Base-by-base conservation (phyloP, 2,888 invertebrate species). In the Aleiodes leptofemur region DNA sequence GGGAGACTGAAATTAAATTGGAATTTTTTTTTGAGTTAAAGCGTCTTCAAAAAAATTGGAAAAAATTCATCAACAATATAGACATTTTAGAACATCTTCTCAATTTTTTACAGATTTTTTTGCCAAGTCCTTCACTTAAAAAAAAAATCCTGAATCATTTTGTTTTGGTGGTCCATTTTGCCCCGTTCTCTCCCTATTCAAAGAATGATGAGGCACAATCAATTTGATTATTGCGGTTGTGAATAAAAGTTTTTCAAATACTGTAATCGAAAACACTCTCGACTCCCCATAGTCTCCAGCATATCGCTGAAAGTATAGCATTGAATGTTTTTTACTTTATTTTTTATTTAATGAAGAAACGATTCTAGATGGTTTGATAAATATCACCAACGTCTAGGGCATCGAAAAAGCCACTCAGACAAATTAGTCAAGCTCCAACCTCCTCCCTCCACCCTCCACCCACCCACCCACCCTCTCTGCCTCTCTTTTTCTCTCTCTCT, bases 351-450 rank as follows among this genome's bases (percentile, higher is more conserved):
- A 64, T 64, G 64, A 64, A 64, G 43, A 64, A 64, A 64, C 29
- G 64, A 59, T 64, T 72, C 48, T 69, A 69, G 72, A 59, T 69
- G 55, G 51, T 59, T 51, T 73, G 48, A 66, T 56, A 59, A 72
- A 75, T 75, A 43, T 68, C 68, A 48, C 64, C 57, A 23, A 31
- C 16, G 51, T 72, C 61, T 61, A 53, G 57, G 53, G 48, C 14
- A 48, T 69, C 64, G 83, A 87, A 87, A 88, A 88, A 89, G 87
- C 88, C 87, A 88, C 88, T 89, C 88, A 88, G 88, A 86, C 86
- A 88, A 89, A 89, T 89, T 87, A 88, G 86, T 85, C 84, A 74
- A 77, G 73, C 69, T 48, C 50, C 76, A 76, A 56, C 72, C 72
- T 48, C 66, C 31, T 66, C 55, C 23, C 77, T 56, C 75, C 72